Evolutionary conservation across 92 coral and sea anemone genomes (phyloP), one percentile per base, ranked within the genome.

Genomic region (Actinostola sp.): DNA sequence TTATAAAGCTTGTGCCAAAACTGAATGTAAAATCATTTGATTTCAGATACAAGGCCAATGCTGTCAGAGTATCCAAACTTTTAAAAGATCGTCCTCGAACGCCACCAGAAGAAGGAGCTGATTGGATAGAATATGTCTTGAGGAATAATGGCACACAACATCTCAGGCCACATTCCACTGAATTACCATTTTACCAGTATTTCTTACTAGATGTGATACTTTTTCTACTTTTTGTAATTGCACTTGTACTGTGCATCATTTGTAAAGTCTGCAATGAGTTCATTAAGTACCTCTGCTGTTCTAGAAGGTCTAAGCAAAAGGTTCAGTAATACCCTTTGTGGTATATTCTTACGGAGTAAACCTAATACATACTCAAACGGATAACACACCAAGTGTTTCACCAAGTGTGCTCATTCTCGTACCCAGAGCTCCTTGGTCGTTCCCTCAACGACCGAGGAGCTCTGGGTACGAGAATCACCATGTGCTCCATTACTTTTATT

Each of bases 71-170:
- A 16, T 59, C 79, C 39, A 48, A 49, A 34, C 70, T 73, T 13
- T 21, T 73, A 29, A 43, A 45, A 19, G 79, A 73, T 53, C 52
- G 70, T 15, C 60, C 59, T 13, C 45, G 61, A 19, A 60, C 59
- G 10, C 79, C 79, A 15, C 43, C 46, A 61, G 41, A 60, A 44
- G 79, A 73, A 48, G 79, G 42, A 26, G 79, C 79, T 73, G 69
- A 59, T 34, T 61, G 70, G 70, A 44, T 73, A 44, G 79, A 73
- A 46, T 73, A 60, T 49, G 68, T 61, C 30, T 19, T 73, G 1
- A 73, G 79, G 32, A 32, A 73, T 44, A 61, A 61, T 45, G 79
- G 79, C 33, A 61, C 68, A 8, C 39, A 19, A 13, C 79, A 73
- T 41, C 49, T 73, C 19, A 17, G 79, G 30, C 79, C 79, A 46